phyloP scores from a whole-genome alignment of 2,888 invertebrate species.

The Drosophila barbarae region DNA sequence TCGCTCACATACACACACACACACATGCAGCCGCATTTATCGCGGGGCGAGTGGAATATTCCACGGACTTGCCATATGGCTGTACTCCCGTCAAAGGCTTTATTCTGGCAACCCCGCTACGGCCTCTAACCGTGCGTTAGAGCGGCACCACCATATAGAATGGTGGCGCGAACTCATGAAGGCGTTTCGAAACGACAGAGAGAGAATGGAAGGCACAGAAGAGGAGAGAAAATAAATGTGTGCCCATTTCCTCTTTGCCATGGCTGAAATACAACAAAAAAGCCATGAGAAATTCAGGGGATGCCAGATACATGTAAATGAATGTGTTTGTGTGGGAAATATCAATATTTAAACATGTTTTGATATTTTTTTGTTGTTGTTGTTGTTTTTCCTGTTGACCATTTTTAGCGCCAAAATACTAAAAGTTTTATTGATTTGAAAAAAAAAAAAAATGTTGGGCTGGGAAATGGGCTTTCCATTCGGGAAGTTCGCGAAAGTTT shows the following conservation, averaged over 20 bases:
- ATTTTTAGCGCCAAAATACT: conserved; percentile 22
- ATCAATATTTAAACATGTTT: conserved; percentile 32
- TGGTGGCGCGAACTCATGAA: conserved; percentile 21
- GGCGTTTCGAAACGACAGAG: conserved; percentile 30
- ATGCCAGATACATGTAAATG: conserved; percentile 30
- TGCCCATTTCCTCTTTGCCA: conserved; percentile 33
- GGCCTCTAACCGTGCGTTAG: conserved; percentile 28
- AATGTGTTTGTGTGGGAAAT: conserved; percentile 18
- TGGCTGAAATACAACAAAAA: conserved; percentile 24
- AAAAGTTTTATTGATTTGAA: conserved; percentile 8
- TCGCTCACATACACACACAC: conserved; percentile 1
- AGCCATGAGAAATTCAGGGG: conserved; percentile 28
- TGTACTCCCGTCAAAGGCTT: conserved; percentile 27
- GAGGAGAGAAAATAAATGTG: conserved; percentile 27
- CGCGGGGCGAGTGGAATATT: conserved; percentile 65
- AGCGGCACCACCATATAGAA: conserved; percentile 34
- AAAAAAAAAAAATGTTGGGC: background rate
- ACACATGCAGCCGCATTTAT: conserved; percentile 10
- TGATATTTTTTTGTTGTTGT: conserved; percentile 2
- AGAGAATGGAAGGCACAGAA: conserved; percentile 4
- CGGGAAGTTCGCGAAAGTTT: background rate
- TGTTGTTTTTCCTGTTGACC: background rate
- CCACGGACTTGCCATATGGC: conserved; percentile 63
- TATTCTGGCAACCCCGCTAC: conserved; percentile 60
- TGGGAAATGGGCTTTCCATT: background rate